Evolutionary conservation across 2,888 invertebrate genomes (phyloP).

Genomic region (Homarus gammarus): DNA sequence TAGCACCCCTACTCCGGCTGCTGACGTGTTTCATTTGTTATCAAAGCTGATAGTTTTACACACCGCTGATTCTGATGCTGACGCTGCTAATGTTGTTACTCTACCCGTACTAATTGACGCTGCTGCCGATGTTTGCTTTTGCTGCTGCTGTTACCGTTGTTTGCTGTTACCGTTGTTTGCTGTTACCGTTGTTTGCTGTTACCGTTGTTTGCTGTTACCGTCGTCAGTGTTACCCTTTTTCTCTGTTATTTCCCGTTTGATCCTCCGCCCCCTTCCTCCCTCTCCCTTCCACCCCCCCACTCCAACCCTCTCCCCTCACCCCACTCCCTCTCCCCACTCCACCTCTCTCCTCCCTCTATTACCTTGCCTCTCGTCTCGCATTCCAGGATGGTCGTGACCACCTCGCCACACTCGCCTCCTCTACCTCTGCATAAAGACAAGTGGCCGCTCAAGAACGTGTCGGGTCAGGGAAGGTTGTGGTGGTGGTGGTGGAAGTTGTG

Average conservation of each 20-base stretch:
- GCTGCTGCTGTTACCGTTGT: too few species aligned
- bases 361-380: neutral
- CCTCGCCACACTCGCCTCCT: neutral
- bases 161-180: too few species aligned
- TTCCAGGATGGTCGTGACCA: neutral
- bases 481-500: neutral
- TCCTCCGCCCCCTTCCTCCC: neutral
- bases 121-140: too few species aligned
- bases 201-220: too few species aligned
- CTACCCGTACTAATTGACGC: too few species aligned
- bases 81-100: too few species aligned
- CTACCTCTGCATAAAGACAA: neutral
- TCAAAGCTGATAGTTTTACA: too few species aligned
- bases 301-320: neutral
- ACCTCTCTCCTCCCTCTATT: neutral
- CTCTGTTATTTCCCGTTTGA: neutral
- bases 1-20: too few species aligned
- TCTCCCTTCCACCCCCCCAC: neutral
- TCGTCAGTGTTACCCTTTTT: neutral
- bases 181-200: too few species aligned
- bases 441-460: neutral
- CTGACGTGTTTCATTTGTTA: too few species aligned
- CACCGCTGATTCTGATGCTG: too few species aligned
- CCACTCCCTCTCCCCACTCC: constrained; percentile 7
- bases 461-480: neutral